Evolutionary conservation across 2,888 invertebrate species (phyloP).

Genomic region (Punctoribates punctum): DNA sequence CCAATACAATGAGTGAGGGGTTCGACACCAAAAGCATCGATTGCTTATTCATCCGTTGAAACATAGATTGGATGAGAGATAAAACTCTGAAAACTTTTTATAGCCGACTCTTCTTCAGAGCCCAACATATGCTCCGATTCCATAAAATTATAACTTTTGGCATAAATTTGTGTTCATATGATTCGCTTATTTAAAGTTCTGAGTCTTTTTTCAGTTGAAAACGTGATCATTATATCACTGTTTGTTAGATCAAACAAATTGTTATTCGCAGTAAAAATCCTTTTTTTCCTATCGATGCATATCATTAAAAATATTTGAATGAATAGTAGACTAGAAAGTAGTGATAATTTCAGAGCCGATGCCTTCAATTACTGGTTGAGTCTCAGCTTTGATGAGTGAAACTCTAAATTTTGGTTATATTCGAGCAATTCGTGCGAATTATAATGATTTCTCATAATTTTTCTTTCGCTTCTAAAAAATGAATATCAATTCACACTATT

Average conservation of each 20-base stretch:
- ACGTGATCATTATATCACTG: conserved; percentile 2
- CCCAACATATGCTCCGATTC: no score
- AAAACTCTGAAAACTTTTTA: no score
- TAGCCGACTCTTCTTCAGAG: no score
- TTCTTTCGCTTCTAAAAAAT: background rate
- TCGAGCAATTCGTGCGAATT: conserved; percentile 8
- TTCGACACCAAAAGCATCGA: background rate
- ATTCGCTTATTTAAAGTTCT: background rate
- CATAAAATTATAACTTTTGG: background rate
- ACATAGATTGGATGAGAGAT: background rate
- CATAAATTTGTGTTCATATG: background rate
- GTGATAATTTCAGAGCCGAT: background rate
- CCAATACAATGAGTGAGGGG: conserved; percentile 7
- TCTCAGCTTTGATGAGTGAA: background rate
- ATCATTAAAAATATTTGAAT: conserved; percentile 1
- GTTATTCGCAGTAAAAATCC: background rate
- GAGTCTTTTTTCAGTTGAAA: background rate
- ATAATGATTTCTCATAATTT: conserved; percentile 10
- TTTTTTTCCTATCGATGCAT: background rate
- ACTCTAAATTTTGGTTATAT: background rate
- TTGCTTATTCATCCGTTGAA: conserved; percentile 4
- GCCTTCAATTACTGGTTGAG: background rate
- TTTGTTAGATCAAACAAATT: background rate
- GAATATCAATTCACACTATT: conserved; percentile 1
- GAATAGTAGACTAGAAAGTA: background rate